These are phyloP conservation scores for Eupithecia subumbrata DNA, from an alignment of 2,888 invertebrate species.

Conservation along the genomic window DNA sequence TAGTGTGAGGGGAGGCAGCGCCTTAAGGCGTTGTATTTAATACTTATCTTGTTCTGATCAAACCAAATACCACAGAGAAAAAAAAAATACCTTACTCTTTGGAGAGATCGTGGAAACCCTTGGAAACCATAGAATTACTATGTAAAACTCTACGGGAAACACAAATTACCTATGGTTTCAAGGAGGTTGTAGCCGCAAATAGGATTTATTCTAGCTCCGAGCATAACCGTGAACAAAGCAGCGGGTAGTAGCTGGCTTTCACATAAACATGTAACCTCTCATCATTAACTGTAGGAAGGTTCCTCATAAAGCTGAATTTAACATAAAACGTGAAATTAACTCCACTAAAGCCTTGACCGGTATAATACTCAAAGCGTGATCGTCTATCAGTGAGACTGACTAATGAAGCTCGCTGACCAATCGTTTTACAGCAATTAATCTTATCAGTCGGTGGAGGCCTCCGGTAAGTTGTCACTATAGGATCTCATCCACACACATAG, in stretches of 20 bases:
- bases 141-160: not conserved
- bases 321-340: slow-evolving; percentile 1
- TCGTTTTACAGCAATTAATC: not conserved
- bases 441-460: not conserved
- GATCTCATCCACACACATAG: too few species aligned
- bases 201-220: not conserved
- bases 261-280: not conserved
- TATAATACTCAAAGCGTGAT: not conserved
- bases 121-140: not conserved
- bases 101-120: not conserved
- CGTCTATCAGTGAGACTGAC: not conserved
- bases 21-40: too few species aligned
- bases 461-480: too few species aligned
- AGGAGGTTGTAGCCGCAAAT: not conserved
- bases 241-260: not conserved
- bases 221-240: not conserved
- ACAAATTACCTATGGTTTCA: not conserved
- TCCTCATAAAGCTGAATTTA: slow-evolving; percentile 4
- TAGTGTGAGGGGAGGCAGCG: too few species aligned
- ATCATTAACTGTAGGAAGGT: not conserved
- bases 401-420: not conserved
- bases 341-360: slow-evolving; percentile 5
- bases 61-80: not conserved
- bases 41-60: too few species aligned
- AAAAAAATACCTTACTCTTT: not conserved